phyloP scores from a whole-genome alignment of 2,113 vertebrate species.

The Odontophorus gujanensis region DNA sequence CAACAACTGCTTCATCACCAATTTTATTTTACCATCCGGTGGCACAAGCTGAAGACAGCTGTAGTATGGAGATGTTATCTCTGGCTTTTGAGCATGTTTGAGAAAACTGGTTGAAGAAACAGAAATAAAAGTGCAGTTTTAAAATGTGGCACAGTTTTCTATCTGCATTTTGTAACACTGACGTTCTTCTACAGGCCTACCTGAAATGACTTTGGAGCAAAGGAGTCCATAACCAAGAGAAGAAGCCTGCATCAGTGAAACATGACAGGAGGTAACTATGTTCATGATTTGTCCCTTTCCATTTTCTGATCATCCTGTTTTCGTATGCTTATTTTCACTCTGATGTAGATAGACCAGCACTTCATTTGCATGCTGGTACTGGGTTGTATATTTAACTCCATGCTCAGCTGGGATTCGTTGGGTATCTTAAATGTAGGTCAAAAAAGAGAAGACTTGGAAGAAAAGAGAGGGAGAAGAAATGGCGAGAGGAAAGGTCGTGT shows the following conservation, averaged over 20 bases:
- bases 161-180: no score
- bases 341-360: background rate
- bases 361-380: background rate
- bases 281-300: background rate
- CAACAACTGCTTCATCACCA: background rate
- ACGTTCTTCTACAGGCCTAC: background rate
- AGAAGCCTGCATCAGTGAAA: background rate
- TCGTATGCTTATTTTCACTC: background rate
- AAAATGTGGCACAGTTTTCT: background rate
- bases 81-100: rapidly evolving
- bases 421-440: background rate
- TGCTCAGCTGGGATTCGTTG: background rate
- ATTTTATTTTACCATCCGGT: background rate
- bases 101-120: background rate
- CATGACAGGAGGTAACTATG: background rate
- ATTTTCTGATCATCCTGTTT: background rate
- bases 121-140: background rate
- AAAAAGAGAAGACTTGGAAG: background rate
- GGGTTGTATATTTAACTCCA: rapidly evolving
- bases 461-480: background rate
- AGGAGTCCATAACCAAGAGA: background rate
- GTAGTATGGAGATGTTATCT: rapidly evolving
- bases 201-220: background rate
- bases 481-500: background rate
- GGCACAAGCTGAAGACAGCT: background rate